Percentiles rank a stretch among this genome's conserved stretches.
Conservation (phyloP, 1,140 invertebrate species). For the Lerema accius region DNA sequence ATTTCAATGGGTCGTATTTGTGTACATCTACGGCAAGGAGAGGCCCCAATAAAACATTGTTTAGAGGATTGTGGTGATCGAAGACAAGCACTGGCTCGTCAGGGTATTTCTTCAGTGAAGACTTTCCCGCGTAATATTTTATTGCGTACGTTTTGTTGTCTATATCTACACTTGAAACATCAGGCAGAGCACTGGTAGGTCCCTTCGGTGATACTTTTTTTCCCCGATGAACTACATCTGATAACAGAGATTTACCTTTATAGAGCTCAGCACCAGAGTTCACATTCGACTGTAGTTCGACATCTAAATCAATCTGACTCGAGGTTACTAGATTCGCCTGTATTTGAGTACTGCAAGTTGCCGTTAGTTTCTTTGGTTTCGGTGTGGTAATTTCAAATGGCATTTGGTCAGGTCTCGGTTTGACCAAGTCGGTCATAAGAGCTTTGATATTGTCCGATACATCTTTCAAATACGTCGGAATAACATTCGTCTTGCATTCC, state of each 20-base stretch:
- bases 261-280: slow-evolving; percentile 40
- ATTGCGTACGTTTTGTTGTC: not conserved
- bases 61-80: slow-evolving; percentile 64
- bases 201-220: no score
- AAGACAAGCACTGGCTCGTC: slow-evolving; percentile 52
- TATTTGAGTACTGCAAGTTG: slow-evolving; percentile 58
- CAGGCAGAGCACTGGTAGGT: no score
- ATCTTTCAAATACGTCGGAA: slow-evolving; percentile 60
- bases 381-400: slow-evolving; percentile 42
- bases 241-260: slow-evolving; percentile 21
- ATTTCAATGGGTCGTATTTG: slow-evolving; percentile 51
- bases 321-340: slow-evolving; percentile 64
- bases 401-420: slow-evolving; percentile 54
- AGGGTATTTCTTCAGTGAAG: slow-evolving; percentile 7
- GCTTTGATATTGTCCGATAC: slow-evolving; percentile 63
- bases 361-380: slow-evolving; percentile 36
- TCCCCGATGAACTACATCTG: slow-evolving; percentile 19
- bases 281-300: slow-evolving; percentile 43
- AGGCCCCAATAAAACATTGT: slow-evolving; percentile 60
- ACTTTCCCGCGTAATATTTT: not conserved
- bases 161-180: slow-evolving; percentile 29
- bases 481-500: slow-evolving; percentile 59
- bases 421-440: slow-evolving; percentile 67
- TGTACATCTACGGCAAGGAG: slow-evolving; percentile 47
- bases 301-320: slow-evolving; percentile 67